A percentile compares a stretch with the other conserved stretches of the same genome.
phyloP scores from a whole-genome alignment of 2,113 vertebrate genomes.

The Pelecanoides urinatrix region DNA sequence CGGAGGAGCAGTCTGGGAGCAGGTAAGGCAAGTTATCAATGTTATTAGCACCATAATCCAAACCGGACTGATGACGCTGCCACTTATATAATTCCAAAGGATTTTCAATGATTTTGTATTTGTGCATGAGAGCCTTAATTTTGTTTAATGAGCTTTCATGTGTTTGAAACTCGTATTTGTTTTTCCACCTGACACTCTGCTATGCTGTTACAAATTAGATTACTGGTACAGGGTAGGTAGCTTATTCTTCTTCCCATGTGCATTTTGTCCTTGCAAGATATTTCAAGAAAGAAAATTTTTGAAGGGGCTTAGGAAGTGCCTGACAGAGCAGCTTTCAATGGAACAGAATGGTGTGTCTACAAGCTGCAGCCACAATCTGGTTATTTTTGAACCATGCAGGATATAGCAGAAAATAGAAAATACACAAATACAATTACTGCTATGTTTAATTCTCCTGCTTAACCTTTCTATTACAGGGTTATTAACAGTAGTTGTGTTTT shows the following conservation, averaged over 20 bases:
- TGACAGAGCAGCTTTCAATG: background rate
- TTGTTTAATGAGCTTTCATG: background rate
- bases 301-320: background rate
- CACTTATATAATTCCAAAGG: background rate
- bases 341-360: background rate
- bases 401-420: background rate
- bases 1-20: background rate
- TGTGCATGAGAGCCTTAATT: background rate
- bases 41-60: background rate
- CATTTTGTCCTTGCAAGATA: background rate
- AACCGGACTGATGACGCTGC: fast-evolving
- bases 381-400: background rate
- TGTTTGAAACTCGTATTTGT: background rate
- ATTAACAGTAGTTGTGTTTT: background rate
- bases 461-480: background rate
- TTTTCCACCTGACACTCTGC: background rate
- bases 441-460: background rate
- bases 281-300: background rate
- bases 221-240: background rate
- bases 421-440: background rate
- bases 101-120: background rate
- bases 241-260: background rate
- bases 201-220: background rate
- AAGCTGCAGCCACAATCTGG: background rate
- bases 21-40: background rate